Evolutionary conservation across 2,888 invertebrate genomes (phyloP).

Genomic region (Mactromeris polynyma): DNA sequence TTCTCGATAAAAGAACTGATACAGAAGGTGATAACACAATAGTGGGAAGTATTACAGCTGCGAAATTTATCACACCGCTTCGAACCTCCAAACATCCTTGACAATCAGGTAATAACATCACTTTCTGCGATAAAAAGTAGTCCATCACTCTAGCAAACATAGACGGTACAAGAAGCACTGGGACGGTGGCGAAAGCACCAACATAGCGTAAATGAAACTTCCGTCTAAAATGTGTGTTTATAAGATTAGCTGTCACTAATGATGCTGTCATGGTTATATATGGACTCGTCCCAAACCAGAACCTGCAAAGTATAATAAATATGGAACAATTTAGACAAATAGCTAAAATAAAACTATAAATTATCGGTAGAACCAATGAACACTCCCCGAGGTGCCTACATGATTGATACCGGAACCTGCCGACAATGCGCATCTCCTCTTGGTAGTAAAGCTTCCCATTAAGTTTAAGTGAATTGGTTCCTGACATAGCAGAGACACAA

Average conservation of each 20-base stretch:
- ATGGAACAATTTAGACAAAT: neutral
- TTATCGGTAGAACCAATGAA: too few relatives aligned
- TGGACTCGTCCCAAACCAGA: neutral
- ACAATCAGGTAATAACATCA: conserved; percentile 37
- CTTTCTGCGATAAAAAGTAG: neutral
- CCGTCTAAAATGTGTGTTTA: conserved; percentile 31
- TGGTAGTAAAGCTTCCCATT: too few relatives aligned
- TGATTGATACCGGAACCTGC: too few relatives aligned
- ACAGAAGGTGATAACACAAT: conserved; percentile 17
- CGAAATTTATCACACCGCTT: conserved; percentile 6
- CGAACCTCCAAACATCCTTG: conserved; percentile 31
- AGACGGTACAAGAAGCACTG: conserved; percentile 1
- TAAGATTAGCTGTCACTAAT: neutral
- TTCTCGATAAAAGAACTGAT: conserved; percentile 26
- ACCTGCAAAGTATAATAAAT: conserved; percentile 30
- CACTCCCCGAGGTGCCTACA: too few relatives aligned
- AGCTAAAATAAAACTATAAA: neutral
- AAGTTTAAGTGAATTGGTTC: too few relatives aligned
- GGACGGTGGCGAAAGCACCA: neutral
- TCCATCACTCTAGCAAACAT: neutral
- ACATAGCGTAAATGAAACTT: conserved; percentile 21
- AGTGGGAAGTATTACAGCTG: neutral
- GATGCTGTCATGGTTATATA: neutral
- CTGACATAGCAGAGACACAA: too few relatives aligned
- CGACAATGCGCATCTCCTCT: too few relatives aligned